phyloP scores from a whole-genome alignment of 2,888 invertebrate species.

The Crossocerus cetratus region DNA sequence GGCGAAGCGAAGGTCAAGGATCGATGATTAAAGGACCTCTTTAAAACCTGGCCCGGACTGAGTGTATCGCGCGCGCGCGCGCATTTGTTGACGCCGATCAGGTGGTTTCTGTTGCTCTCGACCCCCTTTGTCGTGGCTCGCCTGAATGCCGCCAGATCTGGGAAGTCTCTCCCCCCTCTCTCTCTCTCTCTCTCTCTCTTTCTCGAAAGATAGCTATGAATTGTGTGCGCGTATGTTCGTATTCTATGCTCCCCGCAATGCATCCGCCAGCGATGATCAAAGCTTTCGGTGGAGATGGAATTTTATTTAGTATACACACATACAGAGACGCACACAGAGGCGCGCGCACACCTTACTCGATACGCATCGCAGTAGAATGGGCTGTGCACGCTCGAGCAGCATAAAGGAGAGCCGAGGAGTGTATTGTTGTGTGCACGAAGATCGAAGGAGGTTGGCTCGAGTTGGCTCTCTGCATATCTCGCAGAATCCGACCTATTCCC shows the following conservation, averaged over 20 bases:
- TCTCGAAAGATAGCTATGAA: neutral
- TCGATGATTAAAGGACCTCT: slow-evolving; percentile 47
- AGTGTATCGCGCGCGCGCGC: slow-evolving; percentile 40
- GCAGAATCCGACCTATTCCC: too few relatives aligned
- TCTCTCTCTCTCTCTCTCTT: neutral
- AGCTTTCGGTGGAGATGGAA: neutral
- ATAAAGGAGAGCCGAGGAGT: too few relatives aligned
- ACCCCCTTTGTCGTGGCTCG: neutral
- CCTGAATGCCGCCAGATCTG: too few relatives aligned
- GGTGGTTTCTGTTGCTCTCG: slow-evolving; percentile 22
- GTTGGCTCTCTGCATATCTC: too few relatives aligned
- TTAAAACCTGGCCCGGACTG: slow-evolving; percentile 8
- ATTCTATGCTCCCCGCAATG: neutral
- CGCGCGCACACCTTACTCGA: too few relatives aligned
- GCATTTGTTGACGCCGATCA: slow-evolving; percentile 16
- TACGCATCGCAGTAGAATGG: too few relatives aligned
- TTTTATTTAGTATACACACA: neutral
- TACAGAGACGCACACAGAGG: too few relatives aligned
- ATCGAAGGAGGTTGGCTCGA: too few relatives aligned
- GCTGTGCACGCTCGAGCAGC: too few relatives aligned
- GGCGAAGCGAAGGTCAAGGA: slow-evolving; percentile 52
- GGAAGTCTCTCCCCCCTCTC: too few relatives aligned
- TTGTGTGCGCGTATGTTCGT: neutral
- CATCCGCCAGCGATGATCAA: neutral
- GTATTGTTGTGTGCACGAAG: too few relatives aligned